These are phyloP conservation scores for Drosophila siamana DNA, from an alignment of 2,888 invertebrate genomes.

Conservation along the genomic window DNA sequence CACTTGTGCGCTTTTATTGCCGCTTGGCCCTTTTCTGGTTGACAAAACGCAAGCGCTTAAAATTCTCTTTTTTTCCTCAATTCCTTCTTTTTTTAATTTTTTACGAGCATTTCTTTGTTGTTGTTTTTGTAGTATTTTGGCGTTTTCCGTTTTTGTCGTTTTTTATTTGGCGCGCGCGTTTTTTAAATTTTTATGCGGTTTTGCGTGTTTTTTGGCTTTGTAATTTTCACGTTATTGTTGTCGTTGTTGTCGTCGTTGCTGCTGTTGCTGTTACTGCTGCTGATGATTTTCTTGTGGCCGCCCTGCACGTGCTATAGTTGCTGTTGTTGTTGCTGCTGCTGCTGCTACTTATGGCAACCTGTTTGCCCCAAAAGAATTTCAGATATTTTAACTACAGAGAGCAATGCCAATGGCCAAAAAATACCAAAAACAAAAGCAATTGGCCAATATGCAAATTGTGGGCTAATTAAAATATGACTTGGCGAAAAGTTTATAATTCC, in stretches of 20 bases:
- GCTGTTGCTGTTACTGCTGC: constrained; percentile 22
- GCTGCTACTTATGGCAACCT: constrained; percentile 62
- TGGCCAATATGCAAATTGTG: constrained; percentile 36
- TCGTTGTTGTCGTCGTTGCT: constrained; percentile 31
- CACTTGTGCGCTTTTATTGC: constrained; percentile 76
- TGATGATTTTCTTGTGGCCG: constrained; percentile 45
- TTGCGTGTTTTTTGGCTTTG: constrained; percentile 50
- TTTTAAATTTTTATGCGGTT: constrained; percentile 48
- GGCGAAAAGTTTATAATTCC: not conserved
- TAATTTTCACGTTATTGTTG: constrained; percentile 37
- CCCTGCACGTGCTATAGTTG: constrained; percentile 59
- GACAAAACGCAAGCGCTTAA: constrained; percentile 71
- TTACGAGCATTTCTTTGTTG: constrained; percentile 36
- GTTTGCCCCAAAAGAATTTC: constrained; percentile 67
- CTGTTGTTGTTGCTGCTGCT: constrained; percentile 24
- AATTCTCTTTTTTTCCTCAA: constrained; percentile 44
- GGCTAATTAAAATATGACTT: constrained; percentile 8
- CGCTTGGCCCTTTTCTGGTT: constrained; percentile 71
- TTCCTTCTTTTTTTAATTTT: constrained; percentile 48
- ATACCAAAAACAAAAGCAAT: constrained; percentile 9
- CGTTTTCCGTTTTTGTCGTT: constrained; percentile 37
- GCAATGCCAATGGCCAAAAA: constrained; percentile 17
- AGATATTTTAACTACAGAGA: constrained; percentile 33
- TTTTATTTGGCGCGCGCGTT: constrained; percentile 45
- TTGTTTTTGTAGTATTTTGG: constrained; percentile 45